These are phyloP conservation scores for Sparidentex hasta DNA, from an alignment of 2,797 vertebrate genomes.

Conservation along the genomic window DNA sequence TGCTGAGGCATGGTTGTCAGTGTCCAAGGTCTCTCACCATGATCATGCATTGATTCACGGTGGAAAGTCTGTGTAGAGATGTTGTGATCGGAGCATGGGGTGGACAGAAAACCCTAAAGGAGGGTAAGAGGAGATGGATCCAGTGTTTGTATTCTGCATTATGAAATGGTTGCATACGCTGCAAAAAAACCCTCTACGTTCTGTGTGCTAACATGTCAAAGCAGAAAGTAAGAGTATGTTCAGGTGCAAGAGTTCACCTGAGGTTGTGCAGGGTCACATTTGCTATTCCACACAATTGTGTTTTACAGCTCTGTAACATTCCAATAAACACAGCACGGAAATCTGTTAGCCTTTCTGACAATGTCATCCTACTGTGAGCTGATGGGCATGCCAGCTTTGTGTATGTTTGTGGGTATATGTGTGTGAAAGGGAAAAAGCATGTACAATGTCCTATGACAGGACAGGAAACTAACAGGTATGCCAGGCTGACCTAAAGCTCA, in stretches of 20 bases:
- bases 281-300: constrained; percentile 74
- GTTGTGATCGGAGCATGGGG: constrained; percentile 29
- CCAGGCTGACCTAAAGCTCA: constrained; percentile 54
- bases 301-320: constrained; percentile 79
- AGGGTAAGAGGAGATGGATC: constrained; percentile 1
- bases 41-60: constrained; percentile 62
- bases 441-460: constrained; percentile 53
- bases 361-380: constrained; percentile 58
- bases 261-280: constrained; percentile 71
- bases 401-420: constrained; percentile 13
- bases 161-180: constrained; percentile 35
- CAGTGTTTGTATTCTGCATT: constrained; percentile 36
- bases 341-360: constrained; percentile 66
- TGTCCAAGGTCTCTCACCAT: constrained; percentile 54
- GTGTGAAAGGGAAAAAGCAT: constrained; percentile 38
- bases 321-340: constrained; percentile 77
- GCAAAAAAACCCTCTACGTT: constrained; percentile 15
- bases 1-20: constrained; percentile 25
- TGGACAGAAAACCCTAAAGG: constrained; percentile 23
- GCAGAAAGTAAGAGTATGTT: constrained; percentile 36
- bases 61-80: constrained; percentile 59
- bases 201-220: constrained; percentile 35
- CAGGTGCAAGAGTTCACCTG: constrained; percentile 73
- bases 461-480: constrained; percentile 62
- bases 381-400: constrained; percentile 54